Evolutionary conservation across 2,888 invertebrate genomes (phyloP).

Genomic region (Lymantria monacha): DNA sequence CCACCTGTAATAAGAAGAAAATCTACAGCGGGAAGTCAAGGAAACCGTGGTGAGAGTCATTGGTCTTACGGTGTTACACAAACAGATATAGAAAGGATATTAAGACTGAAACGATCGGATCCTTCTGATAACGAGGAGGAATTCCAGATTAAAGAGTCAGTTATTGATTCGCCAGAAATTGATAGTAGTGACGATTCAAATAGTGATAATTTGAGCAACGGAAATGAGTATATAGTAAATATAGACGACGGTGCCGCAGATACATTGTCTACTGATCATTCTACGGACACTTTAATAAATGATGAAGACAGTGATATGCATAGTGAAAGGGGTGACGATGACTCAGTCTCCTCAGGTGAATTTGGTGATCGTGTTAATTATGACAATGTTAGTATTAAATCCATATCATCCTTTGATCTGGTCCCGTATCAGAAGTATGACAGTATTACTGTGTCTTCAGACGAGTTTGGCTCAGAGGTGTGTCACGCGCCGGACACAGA

Average conservation of each 20-base stretch:
- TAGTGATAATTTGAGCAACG: conserved; percentile 55
- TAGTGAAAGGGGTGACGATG: conserved; percentile 63
- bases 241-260: conserved; percentile 64
- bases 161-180: conserved; percentile 33
- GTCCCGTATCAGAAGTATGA: conserved; percentile 77
- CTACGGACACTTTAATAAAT: conserved; percentile 73
- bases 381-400: conserved; percentile 79
- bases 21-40: conserved; percentile 58
- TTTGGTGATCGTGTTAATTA: conserved; percentile 69
- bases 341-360: conserved; percentile 58
- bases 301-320: conserved; percentile 61
- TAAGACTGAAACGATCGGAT: conserved; percentile 69
- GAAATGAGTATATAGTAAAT: conserved; percentile 63
- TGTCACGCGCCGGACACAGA: conserved; percentile 75
- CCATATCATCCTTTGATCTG: conserved; percentile 77
- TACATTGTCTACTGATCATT: conserved; percentile 70
- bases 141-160: conserved; percentile 14
- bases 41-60: conserved; percentile 60
- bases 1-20: conserved; percentile 74
- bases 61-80: conserved; percentile 78
- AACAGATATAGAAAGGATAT: conserved; percentile 69
- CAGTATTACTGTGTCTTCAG: conserved; percentile 76
- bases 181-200: conserved; percentile 56
- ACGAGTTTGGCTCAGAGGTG: conserved; percentile 77
- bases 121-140: conserved; percentile 69